A percentile compares a stretch with the other conserved stretches of the same genome.
Evolutionary conservation across 2,888 invertebrate genomes (phyloP).

Genomic region (Clitarchus hookeri): DNA sequence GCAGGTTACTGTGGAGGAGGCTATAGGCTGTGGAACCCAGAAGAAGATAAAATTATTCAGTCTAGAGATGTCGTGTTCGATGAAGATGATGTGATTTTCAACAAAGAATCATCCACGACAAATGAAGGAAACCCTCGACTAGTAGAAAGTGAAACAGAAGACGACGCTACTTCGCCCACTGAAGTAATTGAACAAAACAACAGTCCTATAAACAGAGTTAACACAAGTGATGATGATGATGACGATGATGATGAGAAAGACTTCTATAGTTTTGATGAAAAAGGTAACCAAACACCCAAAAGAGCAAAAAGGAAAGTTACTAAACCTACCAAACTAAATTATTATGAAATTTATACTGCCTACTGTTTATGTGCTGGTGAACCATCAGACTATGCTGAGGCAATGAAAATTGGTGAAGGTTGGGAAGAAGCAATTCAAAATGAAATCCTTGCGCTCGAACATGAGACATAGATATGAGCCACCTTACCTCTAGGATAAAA

Average conservation of each 20-base stretch:
- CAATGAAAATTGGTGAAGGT: neutral
- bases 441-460: neutral
- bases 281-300: neutral
- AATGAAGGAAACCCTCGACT: too few relatives aligned
- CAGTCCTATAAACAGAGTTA: neutral
- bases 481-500: neutral
- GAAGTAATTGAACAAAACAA: neutral
- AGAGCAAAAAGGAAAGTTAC: neutral
- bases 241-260: neutral
- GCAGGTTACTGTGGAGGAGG: slow-evolving; percentile 10
- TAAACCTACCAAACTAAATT: neutral
- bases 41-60: too few relatives aligned
- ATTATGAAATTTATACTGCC: neutral
- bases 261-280: neutral
- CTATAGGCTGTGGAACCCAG: neutral
- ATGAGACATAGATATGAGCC: neutral
- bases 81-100: too few relatives aligned
- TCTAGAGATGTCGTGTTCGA: too few relatives aligned
- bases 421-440: neutral
- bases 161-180: too few relatives aligned
- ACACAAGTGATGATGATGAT: too few relatives aligned
- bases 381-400: neutral
- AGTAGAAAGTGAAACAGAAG: neutral
- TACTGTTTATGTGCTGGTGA: slow-evolving; percentile 12
- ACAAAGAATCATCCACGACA: neutral